Conservation (phyloP, 2,797 vertebrate genomes). For the Ptychobarbus kaznakovi region DNA sequence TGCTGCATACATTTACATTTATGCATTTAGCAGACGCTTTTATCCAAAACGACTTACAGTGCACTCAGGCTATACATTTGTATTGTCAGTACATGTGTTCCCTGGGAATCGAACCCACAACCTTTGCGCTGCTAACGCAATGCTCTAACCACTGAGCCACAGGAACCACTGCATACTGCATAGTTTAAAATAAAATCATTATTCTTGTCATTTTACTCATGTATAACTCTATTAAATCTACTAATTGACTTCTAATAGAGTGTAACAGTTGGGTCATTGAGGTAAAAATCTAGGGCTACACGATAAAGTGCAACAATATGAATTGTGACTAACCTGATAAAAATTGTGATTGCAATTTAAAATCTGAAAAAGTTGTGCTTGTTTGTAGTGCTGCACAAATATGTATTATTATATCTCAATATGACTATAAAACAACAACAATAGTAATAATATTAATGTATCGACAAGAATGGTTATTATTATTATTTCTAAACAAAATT, state of each 20-base stretch:
- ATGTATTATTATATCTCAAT: not conserved
- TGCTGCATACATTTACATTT: no score
- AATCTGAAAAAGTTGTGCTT: no score
- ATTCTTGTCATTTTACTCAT: not conserved
- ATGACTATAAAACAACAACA: not conserved
- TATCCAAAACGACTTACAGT: no score
- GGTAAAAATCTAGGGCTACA: not conserved
- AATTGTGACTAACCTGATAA: not conserved
- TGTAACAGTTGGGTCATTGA: no score
- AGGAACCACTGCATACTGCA: not conserved
- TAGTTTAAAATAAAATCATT: no score
- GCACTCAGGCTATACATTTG: no score
- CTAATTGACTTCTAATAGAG: not conserved
- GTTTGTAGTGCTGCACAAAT: not conserved
- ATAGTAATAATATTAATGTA: not conserved
- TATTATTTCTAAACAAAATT: not conserved
- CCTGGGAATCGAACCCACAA: no score
- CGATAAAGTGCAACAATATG: not conserved
- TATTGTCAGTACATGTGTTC: no score
- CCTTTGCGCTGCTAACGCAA: no score
- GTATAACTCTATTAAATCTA: not conserved
- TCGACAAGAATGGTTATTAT: not conserved
- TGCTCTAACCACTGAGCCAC: no score
- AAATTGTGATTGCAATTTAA: no score
- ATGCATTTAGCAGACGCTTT: no score